phyloP scores from a whole-genome alignment of 2,113 vertebrate species.

The Chrysemys picta region DNA sequence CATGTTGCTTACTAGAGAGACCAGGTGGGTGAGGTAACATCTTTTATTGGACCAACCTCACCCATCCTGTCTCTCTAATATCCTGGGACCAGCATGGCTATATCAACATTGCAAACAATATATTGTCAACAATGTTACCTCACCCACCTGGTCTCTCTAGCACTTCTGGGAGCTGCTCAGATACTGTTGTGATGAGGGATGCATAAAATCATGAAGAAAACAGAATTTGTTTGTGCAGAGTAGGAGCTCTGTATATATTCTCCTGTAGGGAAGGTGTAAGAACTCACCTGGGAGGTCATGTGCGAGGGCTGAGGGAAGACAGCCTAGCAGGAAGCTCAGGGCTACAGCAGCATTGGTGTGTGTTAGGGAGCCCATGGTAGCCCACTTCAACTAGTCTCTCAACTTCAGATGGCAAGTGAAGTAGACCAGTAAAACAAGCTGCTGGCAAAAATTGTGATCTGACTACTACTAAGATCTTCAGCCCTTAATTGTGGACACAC shows the following conservation, averaged over 20 bases:
- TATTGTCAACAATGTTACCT: no score
- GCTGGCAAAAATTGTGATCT: not conserved
- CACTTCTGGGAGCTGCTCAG: not conserved
- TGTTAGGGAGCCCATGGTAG: not conserved
- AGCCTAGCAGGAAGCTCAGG: accelerated
- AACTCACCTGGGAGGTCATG: not conserved
- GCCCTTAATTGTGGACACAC: not conserved
- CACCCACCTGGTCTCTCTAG: no score
- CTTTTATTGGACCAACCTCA: no score
- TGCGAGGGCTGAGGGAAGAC: not conserved
- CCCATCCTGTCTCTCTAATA: no score
- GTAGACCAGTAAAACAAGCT: no score
- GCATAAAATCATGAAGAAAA: not conserved
- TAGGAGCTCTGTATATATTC: not conserved
- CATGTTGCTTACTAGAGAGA: not conserved
- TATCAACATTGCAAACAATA: no score
- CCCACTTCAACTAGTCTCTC: no score
- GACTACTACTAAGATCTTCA: conserved; percentile 57
- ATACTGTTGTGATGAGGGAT: not conserved
- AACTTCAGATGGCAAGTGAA: no score
- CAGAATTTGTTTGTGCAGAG: not conserved
- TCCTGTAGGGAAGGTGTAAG: no score
- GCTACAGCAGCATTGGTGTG: accelerated
- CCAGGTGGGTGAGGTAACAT: no score
- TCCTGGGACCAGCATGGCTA: no score